phyloP scores from a whole-genome alignment of 2,797 vertebrate genomes.

The Eremophila alpestris region DNA sequence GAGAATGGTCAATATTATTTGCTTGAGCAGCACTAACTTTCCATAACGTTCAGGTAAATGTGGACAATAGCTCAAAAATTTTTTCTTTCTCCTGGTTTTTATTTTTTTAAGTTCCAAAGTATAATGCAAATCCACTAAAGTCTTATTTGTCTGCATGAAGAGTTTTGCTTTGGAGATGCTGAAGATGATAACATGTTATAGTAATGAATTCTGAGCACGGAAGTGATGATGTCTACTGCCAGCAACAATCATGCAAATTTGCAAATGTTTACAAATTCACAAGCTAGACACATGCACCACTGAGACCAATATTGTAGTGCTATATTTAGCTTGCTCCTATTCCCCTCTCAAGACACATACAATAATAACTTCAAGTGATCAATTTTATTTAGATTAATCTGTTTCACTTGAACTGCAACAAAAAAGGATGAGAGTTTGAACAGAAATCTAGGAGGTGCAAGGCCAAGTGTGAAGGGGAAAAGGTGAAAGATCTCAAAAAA shows the following conservation, averaged over 20 bases:
- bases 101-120: background rate
- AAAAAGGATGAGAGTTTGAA: background rate
- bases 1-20: background rate
- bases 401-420: background rate
- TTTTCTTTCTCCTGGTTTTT: background rate
- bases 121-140: background rate
- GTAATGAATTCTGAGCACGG: slow-evolving; percentile 43
- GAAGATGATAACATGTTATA: slow-evolving; percentile 6
- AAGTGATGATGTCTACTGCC: slow-evolving; percentile 44
- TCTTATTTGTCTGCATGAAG: background rate
- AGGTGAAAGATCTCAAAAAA: background rate
- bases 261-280: slow-evolving; percentile 70
- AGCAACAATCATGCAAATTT: slow-evolving; percentile 65
- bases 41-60: background rate
- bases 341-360: background rate
- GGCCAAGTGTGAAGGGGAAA: background rate
- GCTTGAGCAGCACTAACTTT: background rate
- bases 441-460: background rate
- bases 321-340: slow-evolving; percentile 39
- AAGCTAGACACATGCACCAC: slow-evolving; percentile 52
- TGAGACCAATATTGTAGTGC: slow-evolving; percentile 43
- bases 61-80: background rate
- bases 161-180: slow-evolving; percentile 28
- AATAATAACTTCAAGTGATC: background rate
- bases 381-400: background rate